Conservation (phyloP, 2,888 invertebrate species). For the Amiota minor region DNA sequence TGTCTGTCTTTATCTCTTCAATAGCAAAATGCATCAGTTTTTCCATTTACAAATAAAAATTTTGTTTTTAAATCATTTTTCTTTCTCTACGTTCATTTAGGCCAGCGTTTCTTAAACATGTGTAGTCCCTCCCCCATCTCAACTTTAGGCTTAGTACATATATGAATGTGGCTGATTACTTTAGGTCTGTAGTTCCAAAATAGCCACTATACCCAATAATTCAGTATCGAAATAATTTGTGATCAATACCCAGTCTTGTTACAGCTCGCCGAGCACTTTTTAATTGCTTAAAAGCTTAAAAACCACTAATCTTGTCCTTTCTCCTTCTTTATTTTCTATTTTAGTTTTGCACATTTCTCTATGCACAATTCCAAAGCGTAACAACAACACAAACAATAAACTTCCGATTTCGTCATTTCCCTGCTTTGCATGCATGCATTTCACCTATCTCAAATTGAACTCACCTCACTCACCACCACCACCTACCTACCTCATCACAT, state of each 20-base stretch:
- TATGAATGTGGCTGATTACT: too few relatives aligned
- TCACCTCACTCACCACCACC: background rate
- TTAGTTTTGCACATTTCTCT: background rate
- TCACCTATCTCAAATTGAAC: background rate
- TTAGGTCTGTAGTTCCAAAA: too few relatives aligned
- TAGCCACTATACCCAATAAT: too few relatives aligned
- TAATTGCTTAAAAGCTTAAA: too few relatives aligned
- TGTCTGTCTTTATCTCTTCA: background rate
- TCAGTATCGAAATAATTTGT: too few relatives aligned
- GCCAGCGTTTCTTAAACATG: background rate
- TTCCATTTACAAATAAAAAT: background rate
- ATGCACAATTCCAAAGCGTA: slow-evolving; percentile 37
- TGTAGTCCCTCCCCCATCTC: background rate
- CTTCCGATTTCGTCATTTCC: slow-evolving; percentile 56
- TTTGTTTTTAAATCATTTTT: background rate
- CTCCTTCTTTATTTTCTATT: background rate
- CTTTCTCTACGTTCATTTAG: too few relatives aligned
- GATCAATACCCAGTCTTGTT: too few relatives aligned
- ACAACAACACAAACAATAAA: slow-evolving; percentile 47
- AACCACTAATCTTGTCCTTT: too few relatives aligned
- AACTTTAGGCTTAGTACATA: too few relatives aligned
- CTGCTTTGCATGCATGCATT: background rate
- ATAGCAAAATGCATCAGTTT: slow-evolving; percentile 6
- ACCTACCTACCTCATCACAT: too few relatives aligned
- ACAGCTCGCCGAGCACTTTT: too few relatives aligned